Percentiles rank a stretch among this genome's conserved stretches.
These are phyloP conservation scores for Linepithema humile DNA, from an alignment of 1,140 invertebrate genomes.

Conservation along the genomic window DNA sequence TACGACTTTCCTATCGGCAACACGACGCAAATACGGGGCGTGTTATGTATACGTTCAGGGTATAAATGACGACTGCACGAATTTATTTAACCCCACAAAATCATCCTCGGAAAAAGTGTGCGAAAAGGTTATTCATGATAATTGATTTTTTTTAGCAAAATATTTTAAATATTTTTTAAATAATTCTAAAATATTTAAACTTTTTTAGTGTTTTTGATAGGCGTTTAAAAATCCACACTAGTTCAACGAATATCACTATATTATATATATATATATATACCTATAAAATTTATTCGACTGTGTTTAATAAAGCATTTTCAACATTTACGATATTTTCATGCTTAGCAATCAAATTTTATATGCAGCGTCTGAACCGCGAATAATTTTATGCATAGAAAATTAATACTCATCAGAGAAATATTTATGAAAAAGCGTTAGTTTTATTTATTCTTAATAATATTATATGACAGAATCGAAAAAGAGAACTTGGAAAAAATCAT, in stretches of 20 bases:
- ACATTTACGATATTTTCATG: neutral
- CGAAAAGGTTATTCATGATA: neutral
- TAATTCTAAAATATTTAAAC: no score
- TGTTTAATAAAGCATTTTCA: neutral
- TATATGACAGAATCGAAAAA: no score
- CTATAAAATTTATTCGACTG: neutral
- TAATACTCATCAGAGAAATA: no score
- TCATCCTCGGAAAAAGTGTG: neutral
- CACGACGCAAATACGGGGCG: slow-evolving; percentile 59
- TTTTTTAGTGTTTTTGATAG: no score
- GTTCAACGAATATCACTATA: neutral
- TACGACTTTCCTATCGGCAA: slow-evolving; percentile 71
- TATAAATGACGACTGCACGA: slow-evolving; percentile 51
- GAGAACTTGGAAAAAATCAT: neutral
- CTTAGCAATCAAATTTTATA: neutral
- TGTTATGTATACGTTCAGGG: slow-evolving; percentile 43
- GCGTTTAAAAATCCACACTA: neutral
- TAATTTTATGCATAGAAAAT: no score
- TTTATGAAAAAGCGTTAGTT: no score
- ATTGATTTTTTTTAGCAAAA: neutral
- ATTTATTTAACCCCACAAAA: slow-evolving; percentile 2
- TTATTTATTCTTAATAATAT: no score
- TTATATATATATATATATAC: neutral
- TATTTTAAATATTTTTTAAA: neutral
- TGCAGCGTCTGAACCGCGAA: neutral